Evolutionary conservation across 1,140 invertebrate genomes (phyloP), one percentile per base, ranked within the genome.

Genomic region (Drepana arcuata): DNA sequence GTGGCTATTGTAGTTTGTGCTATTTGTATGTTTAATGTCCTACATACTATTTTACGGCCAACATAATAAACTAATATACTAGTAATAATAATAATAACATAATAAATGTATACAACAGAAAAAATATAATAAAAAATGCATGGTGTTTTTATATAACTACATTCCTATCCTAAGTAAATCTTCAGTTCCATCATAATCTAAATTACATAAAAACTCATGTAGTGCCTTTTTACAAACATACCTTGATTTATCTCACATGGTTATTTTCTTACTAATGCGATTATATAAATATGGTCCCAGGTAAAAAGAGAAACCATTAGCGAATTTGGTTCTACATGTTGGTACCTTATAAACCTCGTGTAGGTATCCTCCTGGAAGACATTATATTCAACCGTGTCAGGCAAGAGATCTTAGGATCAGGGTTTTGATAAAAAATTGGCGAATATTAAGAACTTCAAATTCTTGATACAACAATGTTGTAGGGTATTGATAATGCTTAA

Each of bases 381-480:
- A 10, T 16, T 2, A 7, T 14, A 12, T 35, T 29, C 16, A 10
- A 10, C 16, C n/a, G 9, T n/a, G 14, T 7, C 16, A 35, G 34
- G 33, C 31, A 35, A 27, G n/a, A n/a, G n/a, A n/a, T 16, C 2
- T 29, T 1, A 34, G 7, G n/a, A 35, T 9, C 2, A 30, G 16
- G 7, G 4, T 18, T 16, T 25, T 26, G 1, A 43, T 36, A 26
- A 36, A 43, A 1, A 43, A 16, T 32, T 43, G 26, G 1, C 40
- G 16, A 12, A 42, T 14, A 7, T 16, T 42, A 2, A 42, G 21
- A 5, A 35, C 40, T 18, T 15, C 9, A 16, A 16, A 43, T 9
- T 43, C 34, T 16, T 36, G 24, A 18, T 43, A 43, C 6, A 43
- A 23, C 1, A n/a, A 6, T 11, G 10, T 13, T 11, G 41, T 43